Percentiles rank a stretch among this genome's conserved stretches.
Conservation (phyloP, 1,140 invertebrate species). For the Cepaea nemoralis region DNA sequence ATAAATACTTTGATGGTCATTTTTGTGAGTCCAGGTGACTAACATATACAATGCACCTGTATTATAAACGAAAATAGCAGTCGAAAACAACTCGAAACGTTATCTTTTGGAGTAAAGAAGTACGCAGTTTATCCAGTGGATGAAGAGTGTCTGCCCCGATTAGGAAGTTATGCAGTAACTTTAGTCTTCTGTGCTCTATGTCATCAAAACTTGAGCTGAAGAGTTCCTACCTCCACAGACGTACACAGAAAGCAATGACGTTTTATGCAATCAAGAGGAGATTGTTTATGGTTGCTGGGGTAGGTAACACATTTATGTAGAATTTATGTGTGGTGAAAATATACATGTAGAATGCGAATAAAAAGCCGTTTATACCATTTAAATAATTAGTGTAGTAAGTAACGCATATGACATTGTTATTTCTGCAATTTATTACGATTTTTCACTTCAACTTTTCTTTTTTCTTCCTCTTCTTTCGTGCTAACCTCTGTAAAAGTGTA, state of each 20-base stretch:
- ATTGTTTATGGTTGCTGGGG: slow-evolving; percentile 59
- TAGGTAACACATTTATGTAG: slow-evolving; percentile 59
- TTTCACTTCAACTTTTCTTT: too few relatives aligned
- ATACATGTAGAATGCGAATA: too few relatives aligned
- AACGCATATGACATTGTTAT: too few relatives aligned
- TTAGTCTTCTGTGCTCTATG: slow-evolving; percentile 6
- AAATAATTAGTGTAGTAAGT: too few relatives aligned
- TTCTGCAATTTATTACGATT: too few relatives aligned
- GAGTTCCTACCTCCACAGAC: neutral
- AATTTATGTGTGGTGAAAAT: too few relatives aligned
- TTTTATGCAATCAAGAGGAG: slow-evolving; percentile 42
- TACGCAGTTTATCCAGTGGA: neutral
- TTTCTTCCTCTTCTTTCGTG: too few relatives aligned
- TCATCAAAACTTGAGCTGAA: slow-evolving; percentile 29
- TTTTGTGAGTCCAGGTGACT: neutral
- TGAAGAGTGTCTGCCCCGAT: neutral
- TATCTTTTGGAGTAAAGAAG: too few relatives aligned
- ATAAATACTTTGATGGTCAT: slow-evolving; percentile 35
- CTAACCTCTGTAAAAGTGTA: too few relatives aligned
- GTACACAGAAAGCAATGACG: slow-evolving; percentile 41
- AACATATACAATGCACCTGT: neutral
- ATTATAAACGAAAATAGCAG: neutral
- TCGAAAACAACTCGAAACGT: neutral
- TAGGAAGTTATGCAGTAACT: slow-evolving; percentile 27
- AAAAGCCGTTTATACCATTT: too few relatives aligned